Evolutionary conservation across 1,140 invertebrate species (phyloP).

Genomic region (Apocrypta bakeri): DNA sequence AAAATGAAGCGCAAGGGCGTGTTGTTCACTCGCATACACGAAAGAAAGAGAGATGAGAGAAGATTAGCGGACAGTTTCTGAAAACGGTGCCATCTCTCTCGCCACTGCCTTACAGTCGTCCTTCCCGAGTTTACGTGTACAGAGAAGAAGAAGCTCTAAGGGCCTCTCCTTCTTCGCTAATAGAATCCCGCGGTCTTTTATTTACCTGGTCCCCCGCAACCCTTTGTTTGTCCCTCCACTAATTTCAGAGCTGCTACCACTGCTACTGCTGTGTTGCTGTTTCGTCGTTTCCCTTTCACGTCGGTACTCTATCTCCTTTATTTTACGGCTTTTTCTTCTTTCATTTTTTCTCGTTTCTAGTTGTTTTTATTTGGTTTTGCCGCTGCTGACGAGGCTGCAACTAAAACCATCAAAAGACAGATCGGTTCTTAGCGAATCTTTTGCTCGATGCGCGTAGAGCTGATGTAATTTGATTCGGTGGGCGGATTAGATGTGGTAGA

Average conservation of each 20-base stretch:
- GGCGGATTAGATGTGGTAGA: neutral
- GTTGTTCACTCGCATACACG: neutral
- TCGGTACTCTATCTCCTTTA: slow-evolving; percentile 36
- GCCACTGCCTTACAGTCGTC: neutral
- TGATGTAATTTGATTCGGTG: slow-evolving; percentile 42
- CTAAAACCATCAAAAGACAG: slow-evolving; percentile 5
- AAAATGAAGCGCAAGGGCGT: slow-evolving; percentile 47
- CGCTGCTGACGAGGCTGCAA: neutral
- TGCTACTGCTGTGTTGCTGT: neutral
- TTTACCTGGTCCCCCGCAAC: slow-evolving; percentile 59
- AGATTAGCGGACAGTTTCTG: slow-evolving; percentile 59
- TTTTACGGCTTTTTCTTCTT: slow-evolving; percentile 33
- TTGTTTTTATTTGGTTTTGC: no score
- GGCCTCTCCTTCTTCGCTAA: slow-evolving; percentile 57
- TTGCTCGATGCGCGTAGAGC: neutral
- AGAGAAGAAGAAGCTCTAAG: slow-evolving; percentile 45
- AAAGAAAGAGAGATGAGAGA: slow-evolving; percentile 54
- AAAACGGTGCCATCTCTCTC: slow-evolving; percentile 54
- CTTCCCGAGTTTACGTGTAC: neutral
- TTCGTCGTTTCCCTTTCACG: slow-evolving; percentile 20
- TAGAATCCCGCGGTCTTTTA: slow-evolving; percentile 66
- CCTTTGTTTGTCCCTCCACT: slow-evolving; percentile 56
- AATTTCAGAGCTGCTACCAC: slow-evolving; percentile 54
- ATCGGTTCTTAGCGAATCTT: slow-evolving; percentile 14
- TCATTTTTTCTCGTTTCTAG: slow-evolving; percentile 13